Evolutionary conservation across 2,797 vertebrate genomes (phyloP), one percentile per base, ranked within the genome.

Genomic region (Esox masquinongy): DNA sequence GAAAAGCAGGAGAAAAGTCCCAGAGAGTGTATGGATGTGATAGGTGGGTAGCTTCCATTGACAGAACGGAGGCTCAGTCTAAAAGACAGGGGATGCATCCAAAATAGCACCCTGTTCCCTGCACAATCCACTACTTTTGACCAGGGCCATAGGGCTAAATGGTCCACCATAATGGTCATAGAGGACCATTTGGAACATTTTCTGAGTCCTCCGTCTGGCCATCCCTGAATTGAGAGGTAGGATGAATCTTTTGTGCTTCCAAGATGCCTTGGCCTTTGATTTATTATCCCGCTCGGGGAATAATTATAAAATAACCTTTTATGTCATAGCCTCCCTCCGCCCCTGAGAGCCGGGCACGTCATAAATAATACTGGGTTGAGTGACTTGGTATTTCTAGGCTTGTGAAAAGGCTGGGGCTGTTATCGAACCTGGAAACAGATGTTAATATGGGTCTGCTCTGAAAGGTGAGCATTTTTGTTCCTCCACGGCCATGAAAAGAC

Each of bases 391-490:
- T 83, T 84, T 80, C 17, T 79, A 85, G 31, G 51, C 63, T 72
- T 74, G 81, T 87, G 81, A 83, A 88, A 90, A 82, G 80, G 74
- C 79, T n/a, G 61, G 5, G 5, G 6, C 63, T 76, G 59, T 74
- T 86, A 84, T 84, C 72, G 59, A 67, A 80, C 63, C 73, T 72
- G 75, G 74, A 78, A 80, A 82, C 80, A 86, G 76, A 87, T 84
- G 80, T 86, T 80, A 83, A 86, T 82, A 67, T 26, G n/a, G 31
- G 63, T 31, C 77, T 77, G 84, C 64, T 84, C 66, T 68, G 70
- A 77, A 87, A 84, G 72, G 70, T 84, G 75, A 87, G 79, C 64
- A 39, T 73, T 68, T 49, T 16, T 47, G 67, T 70, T 56, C 66
- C 31, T n/a, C 29, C 24, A 49, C 3, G 19, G 26, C n/a, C 56